phyloP scores from a whole-genome alignment of 1,140 invertebrate species.

The Chrysomallon squamiferum region DNA sequence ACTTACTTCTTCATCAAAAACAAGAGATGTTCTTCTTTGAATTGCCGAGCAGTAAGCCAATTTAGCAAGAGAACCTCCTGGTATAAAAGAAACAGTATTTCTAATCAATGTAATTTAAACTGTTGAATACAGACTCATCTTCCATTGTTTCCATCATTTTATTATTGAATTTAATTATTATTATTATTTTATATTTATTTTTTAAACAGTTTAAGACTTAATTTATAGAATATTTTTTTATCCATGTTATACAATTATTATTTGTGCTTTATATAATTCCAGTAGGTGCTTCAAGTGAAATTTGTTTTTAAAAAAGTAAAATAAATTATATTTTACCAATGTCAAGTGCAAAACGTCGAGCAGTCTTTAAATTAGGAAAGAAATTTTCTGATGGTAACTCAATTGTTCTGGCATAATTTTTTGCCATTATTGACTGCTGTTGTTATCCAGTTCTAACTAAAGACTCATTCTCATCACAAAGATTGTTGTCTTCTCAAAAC shows the following conservation, averaged over 20 bases:
- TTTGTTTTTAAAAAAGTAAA: too few relatives aligned
- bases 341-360: conserved; percentile 77
- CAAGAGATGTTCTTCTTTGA: conserved; percentile 70
- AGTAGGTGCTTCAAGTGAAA: too few relatives aligned
- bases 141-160: background rate
- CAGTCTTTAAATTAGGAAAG: conserved; percentile 76
- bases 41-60: conserved; percentile 78
- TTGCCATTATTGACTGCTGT: conserved; percentile 2
- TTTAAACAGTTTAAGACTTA: background rate
- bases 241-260: background rate
- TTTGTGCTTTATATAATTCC: too few relatives aligned
- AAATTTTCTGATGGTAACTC: conserved; percentile 65
- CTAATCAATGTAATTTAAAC: background rate
- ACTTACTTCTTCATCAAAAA: conserved; percentile 58
- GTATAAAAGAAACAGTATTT: background rate
- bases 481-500: too few relatives aligned
- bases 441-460: too few relatives aligned
- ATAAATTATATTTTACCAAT: too few relatives aligned
- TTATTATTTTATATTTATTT: background rate
- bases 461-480: too few relatives aligned
- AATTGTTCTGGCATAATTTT: conserved; percentile 53
- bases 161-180: background rate
- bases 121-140: background rate
- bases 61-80: conserved; percentile 76
- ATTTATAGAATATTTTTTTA: background rate